These are phyloP conservation scores for Eulemur albifrons DNA, from an alignment of 2,797 vertebrate species.

Conservation along the genomic window DNA sequence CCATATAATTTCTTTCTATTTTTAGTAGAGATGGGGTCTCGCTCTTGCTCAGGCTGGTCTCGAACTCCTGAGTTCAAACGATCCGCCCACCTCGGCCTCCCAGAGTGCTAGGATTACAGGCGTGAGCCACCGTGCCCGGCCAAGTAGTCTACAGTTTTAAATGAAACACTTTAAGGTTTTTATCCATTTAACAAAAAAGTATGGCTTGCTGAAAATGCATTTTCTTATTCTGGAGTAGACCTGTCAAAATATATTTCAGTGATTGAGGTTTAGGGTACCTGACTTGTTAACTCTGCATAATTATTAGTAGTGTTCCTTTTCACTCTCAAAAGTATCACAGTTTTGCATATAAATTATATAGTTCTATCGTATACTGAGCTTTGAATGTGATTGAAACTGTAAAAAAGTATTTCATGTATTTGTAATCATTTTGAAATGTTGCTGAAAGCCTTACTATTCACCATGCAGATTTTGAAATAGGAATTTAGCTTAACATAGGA, in stretches of 20 bases:
- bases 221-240: neutral
- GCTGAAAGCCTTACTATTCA: neutral
- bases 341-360: neutral
- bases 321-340: neutral
- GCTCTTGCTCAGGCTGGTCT: too few species aligned
- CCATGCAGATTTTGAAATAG: neutral
- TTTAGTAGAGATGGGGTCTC: too few species aligned
- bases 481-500: neutral
- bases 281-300: neutral
- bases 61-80: too few species aligned
- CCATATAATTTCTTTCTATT: too few species aligned
- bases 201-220: slow-evolving; percentile 21
- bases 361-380: slow-evolving; percentile 4
- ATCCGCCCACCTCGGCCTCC: too few species aligned
- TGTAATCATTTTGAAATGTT: neutral
- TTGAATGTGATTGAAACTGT: neutral
- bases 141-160: neutral
- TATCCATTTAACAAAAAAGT: neutral
- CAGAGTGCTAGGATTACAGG: too few species aligned
- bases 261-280: neutral
- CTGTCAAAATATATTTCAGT: neutral
- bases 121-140: too few species aligned
- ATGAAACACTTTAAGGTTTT: slow-evolving; percentile 25
- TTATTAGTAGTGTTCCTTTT: neutral
- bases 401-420: neutral